Percentiles rank a stretch among this genome's conserved stretches.
Conservation (phyloP, 1,140 invertebrate genomes). For the Acromyrmex heyeri region DNA sequence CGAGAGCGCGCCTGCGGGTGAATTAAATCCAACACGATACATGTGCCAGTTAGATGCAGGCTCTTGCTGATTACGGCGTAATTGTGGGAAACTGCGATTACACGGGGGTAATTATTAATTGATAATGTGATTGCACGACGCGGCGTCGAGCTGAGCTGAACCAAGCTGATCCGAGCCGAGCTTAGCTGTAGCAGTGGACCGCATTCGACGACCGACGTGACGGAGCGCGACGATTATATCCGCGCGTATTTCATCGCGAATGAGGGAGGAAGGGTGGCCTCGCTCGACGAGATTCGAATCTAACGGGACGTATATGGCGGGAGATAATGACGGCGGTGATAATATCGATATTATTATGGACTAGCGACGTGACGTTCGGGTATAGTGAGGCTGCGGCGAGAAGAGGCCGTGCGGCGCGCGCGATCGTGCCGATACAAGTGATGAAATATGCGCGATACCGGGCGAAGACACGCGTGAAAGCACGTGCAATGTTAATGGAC, state of each 20-base stretch:
- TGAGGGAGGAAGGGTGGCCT: constrained; percentile 48
- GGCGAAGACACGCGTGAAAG: constrained; percentile 70
- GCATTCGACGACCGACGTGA: neutral
- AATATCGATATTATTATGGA: constrained; percentile 75
- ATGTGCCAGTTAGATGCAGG: neutral
- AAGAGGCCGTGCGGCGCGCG: constrained; percentile 5
- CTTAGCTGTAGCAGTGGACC: constrained; percentile 8
- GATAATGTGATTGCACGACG: constrained; percentile 64
- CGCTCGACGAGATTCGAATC: constrained; percentile 69
- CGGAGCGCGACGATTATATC: constrained; percentile 36
- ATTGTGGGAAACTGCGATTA: constrained; percentile 55
- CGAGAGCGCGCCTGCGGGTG: neutral
- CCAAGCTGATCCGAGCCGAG: neutral
- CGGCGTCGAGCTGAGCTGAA: neutral
- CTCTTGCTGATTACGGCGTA: constrained; percentile 57
- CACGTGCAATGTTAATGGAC: constrained; percentile 58
- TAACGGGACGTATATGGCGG: constrained; percentile 68
- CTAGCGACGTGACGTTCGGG: constrained; percentile 37
- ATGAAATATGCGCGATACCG: constrained; percentile 66
- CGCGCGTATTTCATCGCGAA: constrained; percentile 55
- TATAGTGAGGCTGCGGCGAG: constrained; percentile 14
- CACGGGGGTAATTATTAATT: constrained; percentile 61
- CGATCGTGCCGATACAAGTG: constrained; percentile 61
- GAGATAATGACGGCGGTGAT: constrained; percentile 71
- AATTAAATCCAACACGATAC: constrained; percentile 27